Base-by-base conservation (phyloP, 1,140 invertebrate species). In the Ceratina australensis region DNA sequence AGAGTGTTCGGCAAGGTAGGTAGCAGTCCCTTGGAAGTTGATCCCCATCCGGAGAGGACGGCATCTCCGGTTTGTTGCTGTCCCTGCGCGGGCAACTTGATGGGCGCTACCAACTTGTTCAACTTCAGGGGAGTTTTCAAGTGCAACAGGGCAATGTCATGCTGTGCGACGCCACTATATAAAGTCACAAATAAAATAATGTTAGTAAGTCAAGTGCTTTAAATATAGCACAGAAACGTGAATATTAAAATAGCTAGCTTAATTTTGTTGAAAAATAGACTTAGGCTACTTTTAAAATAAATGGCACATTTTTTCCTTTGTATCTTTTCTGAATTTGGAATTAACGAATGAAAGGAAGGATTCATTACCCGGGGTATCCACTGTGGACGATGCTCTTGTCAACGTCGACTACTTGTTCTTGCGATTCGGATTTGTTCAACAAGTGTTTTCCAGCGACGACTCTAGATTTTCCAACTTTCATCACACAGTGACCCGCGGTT, bases 141-240 rank as follows among this genome's bases (percentile, higher is more conserved):
- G 74, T 91, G 92, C 22, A 96, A 85, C 0, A 96, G 61, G 49
- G 94, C 95, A 63, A 96, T 94, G 80, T 96, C 95, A 76, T 94
- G 92, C 61, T 92, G 92, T 22, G 90, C 92, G n/a, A 93, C 91
- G 8, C 91, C 92, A 20, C 92, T 92, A 54, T n/a, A n/a, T 18
- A 84, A 86, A 68, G 50, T 33, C 18, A 60, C 47, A 65, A 56
- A 69, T 56, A 64, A 56, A 60, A 42, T 0, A 22, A 16, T 59
- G 16, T 78, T 22, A 71, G 42, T 64, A 3, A 16, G 1, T 13
- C 16, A 3, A 20, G 8, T 0, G 74, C n/a, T n/a, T n/a, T n/a
- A n/a, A n/a, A n/a, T n/a, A n/a, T n/a, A n/a, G n/a, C n/a, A n/a
- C n/a, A n/a, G n/a, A n/a, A n/a, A n/a, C n/a, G n/a, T n/a, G n/a